Conservation (phyloP, 2,797 vertebrate genomes). For the Phoebastria nigripes region DNA sequence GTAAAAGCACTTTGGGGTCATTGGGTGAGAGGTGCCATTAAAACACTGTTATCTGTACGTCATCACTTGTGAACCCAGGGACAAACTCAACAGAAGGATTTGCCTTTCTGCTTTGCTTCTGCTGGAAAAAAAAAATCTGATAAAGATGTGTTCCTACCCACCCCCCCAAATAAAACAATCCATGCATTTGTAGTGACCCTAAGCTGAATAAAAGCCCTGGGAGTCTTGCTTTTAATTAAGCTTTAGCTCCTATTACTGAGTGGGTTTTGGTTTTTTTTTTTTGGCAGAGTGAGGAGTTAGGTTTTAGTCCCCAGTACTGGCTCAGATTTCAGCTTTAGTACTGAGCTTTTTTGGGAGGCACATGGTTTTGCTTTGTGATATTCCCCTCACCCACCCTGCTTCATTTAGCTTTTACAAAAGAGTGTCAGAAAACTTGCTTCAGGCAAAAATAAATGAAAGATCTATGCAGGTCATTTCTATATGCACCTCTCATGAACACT, state of each 20-base stretch:
- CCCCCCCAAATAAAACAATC: not conserved
- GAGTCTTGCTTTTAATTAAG: not conserved
- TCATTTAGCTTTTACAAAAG: not conserved
- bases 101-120: not conserved
- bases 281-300: not conserved
- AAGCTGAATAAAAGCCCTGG: not conserved
- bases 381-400: accelerated
- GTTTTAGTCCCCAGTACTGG: not conserved
- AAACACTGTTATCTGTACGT: not conserved
- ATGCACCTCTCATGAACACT: not conserved
- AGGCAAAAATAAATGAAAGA: not conserved
- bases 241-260: not conserved
- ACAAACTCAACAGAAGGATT: not conserved
- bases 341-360: not conserved
- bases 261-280: accelerated
- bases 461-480: not conserved
- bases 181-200: not conserved
- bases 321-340: not conserved
- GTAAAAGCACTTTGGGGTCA: not conserved
- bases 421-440: not conserved
- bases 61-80: not conserved
- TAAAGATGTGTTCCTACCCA: not conserved
- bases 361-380: not conserved
- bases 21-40: not conserved
- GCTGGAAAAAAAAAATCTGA: not conserved